Conservation (phyloP, 1,140 invertebrate species). For the Trachymyrmex cornetzi region DNA sequence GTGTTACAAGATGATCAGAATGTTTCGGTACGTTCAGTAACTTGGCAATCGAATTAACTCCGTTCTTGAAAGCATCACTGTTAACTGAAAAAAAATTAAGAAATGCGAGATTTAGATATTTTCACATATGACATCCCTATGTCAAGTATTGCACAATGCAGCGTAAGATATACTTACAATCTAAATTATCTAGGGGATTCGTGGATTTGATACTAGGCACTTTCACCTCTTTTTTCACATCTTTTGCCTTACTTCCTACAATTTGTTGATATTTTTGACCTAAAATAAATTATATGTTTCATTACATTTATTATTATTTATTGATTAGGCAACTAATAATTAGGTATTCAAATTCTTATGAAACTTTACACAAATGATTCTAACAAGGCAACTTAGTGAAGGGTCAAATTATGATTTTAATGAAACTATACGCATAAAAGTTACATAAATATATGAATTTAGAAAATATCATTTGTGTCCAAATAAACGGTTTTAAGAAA, state of each 20-base stretch:
- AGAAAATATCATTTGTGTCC: too few species aligned
- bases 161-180: constrained; percentile 90
- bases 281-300: constrained; percentile 83
- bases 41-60: constrained; percentile 92
- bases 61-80: constrained; percentile 93
- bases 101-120: constrained; percentile 60
- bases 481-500: too few species aligned
- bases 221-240: constrained; percentile 86
- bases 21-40: constrained; percentile 93
- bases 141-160: constrained; percentile 35
- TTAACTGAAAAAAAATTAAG: constrained; percentile 90
- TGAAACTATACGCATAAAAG: too few species aligned
- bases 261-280: constrained; percentile 91
- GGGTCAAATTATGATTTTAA: too few species aligned
- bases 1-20: constrained; percentile 92
- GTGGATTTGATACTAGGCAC: constrained; percentile 90
- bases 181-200: constrained; percentile 94
- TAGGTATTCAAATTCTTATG: background rate
- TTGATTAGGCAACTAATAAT: background rate
- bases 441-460: too few species aligned
- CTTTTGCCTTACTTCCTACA: constrained; percentile 87
- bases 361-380: too few species aligned
- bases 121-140: constrained; percentile 15
- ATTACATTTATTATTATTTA: background rate
- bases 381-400: too few species aligned